Evolutionary conservation across 2,797 vertebrate genomes (phyloP).

Genomic region (Pipistrellus nathusii): DNA sequence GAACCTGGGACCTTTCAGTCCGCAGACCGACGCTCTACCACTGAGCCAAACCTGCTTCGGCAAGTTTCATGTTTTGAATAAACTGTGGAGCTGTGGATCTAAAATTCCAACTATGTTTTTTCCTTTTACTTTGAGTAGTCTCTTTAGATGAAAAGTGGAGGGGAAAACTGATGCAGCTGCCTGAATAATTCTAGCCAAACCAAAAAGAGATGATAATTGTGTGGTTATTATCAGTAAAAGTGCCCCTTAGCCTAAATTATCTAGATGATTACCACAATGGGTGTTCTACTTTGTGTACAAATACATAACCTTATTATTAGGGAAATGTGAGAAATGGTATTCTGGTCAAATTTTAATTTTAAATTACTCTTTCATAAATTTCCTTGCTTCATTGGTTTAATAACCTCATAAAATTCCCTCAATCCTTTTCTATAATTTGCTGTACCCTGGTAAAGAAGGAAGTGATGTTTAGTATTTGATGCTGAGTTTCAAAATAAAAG

Average conservation of each 20-base stretch:
- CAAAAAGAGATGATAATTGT: not conserved
- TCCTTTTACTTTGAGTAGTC: conserved; percentile 40
- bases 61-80: conserved; percentile 53
- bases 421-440: not conserved
- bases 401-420: not conserved
- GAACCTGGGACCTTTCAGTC: too few species aligned
- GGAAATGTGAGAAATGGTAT: not conserved
- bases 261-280: conserved; percentile 29
- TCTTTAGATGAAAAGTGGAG: conserved; percentile 20
- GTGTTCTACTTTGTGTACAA: not conserved
- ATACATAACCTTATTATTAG: not conserved
- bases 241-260: conserved; percentile 7
- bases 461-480: not conserved
- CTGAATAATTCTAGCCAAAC: conserved; percentile 23
- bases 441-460: not conserved
- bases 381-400: not conserved
- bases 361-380: conserved; percentile 18
- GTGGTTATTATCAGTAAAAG: not conserved
- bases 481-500: conserved; percentile 54
- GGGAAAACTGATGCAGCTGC: not conserved
- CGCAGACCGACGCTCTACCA: too few species aligned
- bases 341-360: conserved; percentile 49
- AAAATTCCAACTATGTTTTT: conserved; percentile 35
- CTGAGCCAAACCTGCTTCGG: too few species aligned
- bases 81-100: not conserved